Evolutionary conservation across 2,888 invertebrate species (phyloP), one percentile per base, ranked within the genome.

Genomic region (Scelioninae gen. 1): DNA sequence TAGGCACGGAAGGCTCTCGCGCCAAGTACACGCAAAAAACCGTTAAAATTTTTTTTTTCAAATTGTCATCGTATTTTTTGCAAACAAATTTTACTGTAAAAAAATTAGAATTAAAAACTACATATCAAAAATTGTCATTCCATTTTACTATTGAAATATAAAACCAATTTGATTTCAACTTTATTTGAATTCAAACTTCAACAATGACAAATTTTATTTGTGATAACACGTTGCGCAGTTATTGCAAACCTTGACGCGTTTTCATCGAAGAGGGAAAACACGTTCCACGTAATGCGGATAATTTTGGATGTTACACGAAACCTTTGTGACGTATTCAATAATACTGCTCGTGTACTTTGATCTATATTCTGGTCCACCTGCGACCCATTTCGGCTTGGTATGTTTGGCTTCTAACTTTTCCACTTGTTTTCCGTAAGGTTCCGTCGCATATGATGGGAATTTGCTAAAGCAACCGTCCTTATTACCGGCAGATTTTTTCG

Each of bases 391-490:
- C 8, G 77, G 68, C 13, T 62, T 71, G 4, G 13, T 85, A 10
- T 58, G 62, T n/a, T 68, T 74, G 6, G 29, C 29, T 10, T 58
- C 47, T n/a, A n/a, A 32, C 40, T 69, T 69, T 51, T 38, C 11
- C 43, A 11, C 55, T 62, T 40, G 55, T 63, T 69, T 75, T 29
- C 40, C 16, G 62, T 90, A 89, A 34, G 88, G 89, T 7, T 88
- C 87, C 47, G 85, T 84, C 31, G 83, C 78, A 81, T 91, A 90
- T 40, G 69, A 76, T 0, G 93, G 93, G 79, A 89, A 93, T 83
- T 89, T 90, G 49, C 84, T 80, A 84, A 93, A 93, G 74, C 92
- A 91, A 6, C 93, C 93, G 8, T 87, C 91, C 69, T 93, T 90
- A 75, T 88, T 90, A 32, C 93, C 93, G 2, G 92, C 92, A 23